Conservation (phyloP, 2,797 vertebrate species). For the Pogoniulus pusillus region DNA sequence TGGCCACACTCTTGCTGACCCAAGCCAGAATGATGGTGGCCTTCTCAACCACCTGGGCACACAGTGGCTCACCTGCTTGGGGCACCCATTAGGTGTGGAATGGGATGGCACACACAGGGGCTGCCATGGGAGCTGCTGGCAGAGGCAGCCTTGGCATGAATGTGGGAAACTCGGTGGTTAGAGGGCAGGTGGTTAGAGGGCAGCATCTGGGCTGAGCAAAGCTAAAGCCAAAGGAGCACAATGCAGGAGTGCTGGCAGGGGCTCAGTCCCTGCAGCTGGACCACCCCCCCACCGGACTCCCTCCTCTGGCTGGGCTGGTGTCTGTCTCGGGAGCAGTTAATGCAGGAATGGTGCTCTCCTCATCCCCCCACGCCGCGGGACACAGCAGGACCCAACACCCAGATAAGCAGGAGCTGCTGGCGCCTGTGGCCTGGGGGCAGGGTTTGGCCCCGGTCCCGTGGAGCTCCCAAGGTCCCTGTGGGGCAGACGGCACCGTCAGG, state of each 20-base stretch:
- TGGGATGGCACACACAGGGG: not conserved
- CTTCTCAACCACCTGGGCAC: no score
- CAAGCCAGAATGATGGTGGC: no score
- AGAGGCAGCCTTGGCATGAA: not conserved
- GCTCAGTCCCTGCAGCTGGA: not conserved
- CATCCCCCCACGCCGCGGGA: accelerated
- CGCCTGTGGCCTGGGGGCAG: not conserved
- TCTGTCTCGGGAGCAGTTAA: not conserved
- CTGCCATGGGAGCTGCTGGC: accelerated
- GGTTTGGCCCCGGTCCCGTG: not conserved
- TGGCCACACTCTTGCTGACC: no score
- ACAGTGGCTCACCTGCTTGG: no score
- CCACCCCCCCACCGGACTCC: accelerated
- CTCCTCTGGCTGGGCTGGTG: accelerated
- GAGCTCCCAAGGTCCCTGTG: not conserved
- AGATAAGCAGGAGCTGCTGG: not conserved
- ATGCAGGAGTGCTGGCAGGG: not conserved
- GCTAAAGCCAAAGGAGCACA: accelerated
- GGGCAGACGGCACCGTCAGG: not conserved
- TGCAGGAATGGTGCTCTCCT: not conserved
- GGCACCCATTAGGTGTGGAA: not conserved
- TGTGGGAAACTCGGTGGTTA: not conserved
- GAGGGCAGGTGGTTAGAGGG: accelerated
- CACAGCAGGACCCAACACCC: not conserved
- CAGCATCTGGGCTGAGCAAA: not conserved